A percentile compares a stretch with the other conserved stretches of the same genome.
phyloP scores from a whole-genome alignment of 2,113 vertebrate species.

The Formicarius rufipectus region DNA sequence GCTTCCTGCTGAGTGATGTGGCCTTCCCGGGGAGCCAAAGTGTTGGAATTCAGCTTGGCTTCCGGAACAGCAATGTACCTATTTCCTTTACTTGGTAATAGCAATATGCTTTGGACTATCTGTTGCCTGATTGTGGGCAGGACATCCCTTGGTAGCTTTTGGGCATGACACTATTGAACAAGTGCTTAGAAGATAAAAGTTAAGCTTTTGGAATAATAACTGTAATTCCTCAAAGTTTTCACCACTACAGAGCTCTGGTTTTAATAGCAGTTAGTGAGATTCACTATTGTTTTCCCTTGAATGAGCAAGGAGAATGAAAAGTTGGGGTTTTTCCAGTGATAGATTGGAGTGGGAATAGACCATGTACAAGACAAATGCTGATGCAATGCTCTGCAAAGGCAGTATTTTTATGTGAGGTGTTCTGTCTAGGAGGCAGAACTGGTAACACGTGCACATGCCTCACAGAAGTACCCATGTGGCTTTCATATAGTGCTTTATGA shows the following conservation, averaged over 20 bases:
- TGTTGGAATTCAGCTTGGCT: slow-evolving; percentile 39
- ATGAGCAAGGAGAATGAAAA: slow-evolving; percentile 11
- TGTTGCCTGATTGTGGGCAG: slow-evolving; percentile 46
- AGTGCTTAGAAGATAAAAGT: neutral
- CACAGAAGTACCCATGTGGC: neutral
- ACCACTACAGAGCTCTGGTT: slow-evolving; percentile 13
- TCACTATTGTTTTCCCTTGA: slow-evolving; percentile 14
- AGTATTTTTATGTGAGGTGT: neutral
- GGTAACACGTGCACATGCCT: fast-evolving
- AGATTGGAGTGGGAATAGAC: neutral
- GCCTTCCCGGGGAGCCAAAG: slow-evolving; percentile 49
- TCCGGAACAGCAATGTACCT: neutral
- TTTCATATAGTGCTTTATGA: neutral
- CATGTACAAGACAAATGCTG: neutral
- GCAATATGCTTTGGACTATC: neutral
- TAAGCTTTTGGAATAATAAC: slow-evolving; percentile 12
- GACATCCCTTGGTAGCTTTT: slow-evolving; percentile 15
- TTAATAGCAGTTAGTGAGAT: slow-evolving; percentile 11
- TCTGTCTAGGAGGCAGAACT: neutral
- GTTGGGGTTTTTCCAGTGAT: neutral
- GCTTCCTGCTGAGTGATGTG: slow-evolving; percentile 51
- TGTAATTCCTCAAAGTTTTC: slow-evolving; percentile 49
- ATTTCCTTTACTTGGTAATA: slow-evolving; percentile 17
- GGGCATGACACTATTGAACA: neutral
- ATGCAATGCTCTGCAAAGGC: neutral